phyloP scores from a whole-genome alignment of 2,113 vertebrate species.

The Odocoileus virginianus region DNA sequence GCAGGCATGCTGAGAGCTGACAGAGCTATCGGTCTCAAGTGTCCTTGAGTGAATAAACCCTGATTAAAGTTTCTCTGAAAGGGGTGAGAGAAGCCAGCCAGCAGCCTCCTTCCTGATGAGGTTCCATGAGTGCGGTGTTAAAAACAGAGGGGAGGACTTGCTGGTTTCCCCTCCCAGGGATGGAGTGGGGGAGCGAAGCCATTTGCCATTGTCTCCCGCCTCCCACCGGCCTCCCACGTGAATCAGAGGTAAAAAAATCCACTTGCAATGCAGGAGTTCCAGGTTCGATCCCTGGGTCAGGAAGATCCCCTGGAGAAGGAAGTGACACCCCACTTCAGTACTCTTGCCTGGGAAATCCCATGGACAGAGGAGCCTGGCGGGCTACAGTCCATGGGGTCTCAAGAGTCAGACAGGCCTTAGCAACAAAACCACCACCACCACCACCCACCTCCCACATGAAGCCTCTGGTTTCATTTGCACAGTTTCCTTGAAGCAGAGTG shows the following conservation, averaged over 20 bases:
- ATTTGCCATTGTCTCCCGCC: background rate
- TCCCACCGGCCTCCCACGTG: too few relatives aligned
- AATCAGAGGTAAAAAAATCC: too few relatives aligned
- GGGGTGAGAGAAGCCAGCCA: background rate
- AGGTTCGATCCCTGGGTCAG: too few relatives aligned
- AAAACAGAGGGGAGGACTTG: background rate
- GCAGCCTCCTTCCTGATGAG: background rate
- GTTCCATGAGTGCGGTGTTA: fast-evolving
- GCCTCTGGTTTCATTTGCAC: background rate
- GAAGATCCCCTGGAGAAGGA: too few relatives aligned
- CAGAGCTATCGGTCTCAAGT: background rate
- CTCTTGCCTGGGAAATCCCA: background rate
- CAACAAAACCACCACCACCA: background rate
- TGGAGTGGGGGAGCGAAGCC: background rate
- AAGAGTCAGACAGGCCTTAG: background rate
- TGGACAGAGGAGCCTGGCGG: background rate
- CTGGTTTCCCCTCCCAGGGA: background rate
- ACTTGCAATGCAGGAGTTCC: too few relatives aligned
- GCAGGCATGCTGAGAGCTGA: background rate
- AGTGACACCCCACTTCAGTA: background rate
- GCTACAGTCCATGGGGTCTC: background rate
- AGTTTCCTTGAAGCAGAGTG: background rate
- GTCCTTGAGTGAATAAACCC: background rate
- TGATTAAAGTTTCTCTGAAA: background rate
- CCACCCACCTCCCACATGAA: background rate